These are phyloP conservation scores for Pteruthius melanotis DNA, from an alignment of 2,113 vertebrate species.

Conservation along the genomic window DNA sequence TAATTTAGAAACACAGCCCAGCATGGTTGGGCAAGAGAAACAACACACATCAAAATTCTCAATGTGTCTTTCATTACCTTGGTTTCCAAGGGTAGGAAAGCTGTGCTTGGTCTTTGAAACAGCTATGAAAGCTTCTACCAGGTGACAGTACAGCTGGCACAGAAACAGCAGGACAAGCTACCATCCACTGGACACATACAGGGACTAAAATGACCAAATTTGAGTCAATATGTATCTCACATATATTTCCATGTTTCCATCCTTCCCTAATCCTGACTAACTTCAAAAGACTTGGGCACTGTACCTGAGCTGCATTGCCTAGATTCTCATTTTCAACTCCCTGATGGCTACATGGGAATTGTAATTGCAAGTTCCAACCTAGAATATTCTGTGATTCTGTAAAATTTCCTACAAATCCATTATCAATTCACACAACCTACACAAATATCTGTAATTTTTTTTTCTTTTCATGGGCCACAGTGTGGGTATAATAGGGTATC, in stretches of 20 bases:
- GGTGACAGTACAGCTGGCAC: background rate
- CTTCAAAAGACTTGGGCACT: background rate
- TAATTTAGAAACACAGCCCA: background rate
- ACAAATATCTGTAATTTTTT: background rate
- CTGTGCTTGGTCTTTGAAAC: background rate
- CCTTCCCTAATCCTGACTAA: background rate
- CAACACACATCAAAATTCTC: background rate
- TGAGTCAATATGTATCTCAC: background rate
- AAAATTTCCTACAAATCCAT: background rate
- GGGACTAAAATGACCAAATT: background rate
- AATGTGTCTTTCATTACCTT: background rate
- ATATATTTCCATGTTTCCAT: background rate
- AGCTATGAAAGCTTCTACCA: background rate
- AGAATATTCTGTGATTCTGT: background rate
- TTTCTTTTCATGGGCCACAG: background rate
- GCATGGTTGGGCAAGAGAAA: background rate
- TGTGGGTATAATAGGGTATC: background rate
- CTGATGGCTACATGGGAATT: background rate
- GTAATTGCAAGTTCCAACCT: background rate
- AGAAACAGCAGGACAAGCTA: background rate
- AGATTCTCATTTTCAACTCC: background rate
- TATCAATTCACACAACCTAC: background rate
- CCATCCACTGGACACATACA: rapidly evolving
- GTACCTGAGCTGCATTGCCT: background rate
- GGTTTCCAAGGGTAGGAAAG: background rate